Evolutionary conservation across 2,888 invertebrate species (phyloP).

Genomic region (Leptinotarsa haldemani): DNA sequence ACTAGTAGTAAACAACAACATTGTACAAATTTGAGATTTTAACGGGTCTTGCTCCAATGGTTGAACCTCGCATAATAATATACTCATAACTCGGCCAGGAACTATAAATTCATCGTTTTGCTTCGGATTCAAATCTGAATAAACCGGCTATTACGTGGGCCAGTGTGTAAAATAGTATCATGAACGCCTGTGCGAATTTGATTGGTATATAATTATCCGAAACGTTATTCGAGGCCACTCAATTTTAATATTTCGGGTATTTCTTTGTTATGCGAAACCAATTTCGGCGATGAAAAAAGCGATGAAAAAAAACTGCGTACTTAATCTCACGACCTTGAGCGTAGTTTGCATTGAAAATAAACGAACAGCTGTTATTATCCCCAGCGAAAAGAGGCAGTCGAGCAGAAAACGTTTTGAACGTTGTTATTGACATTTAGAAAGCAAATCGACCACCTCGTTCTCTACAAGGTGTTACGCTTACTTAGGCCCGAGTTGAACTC

Average conservation of each 20-base stretch:
- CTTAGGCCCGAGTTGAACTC: no score
- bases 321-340: conserved; percentile 16
- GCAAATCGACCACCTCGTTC: conserved; percentile 8
- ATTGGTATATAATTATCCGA: not conserved
- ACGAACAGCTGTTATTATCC: conserved; percentile 26
- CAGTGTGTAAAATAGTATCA: no score
- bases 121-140: no score
- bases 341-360: conserved; percentile 22
- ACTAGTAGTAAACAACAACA: no score
- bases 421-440: conserved; percentile 23
- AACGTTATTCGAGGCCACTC: not conserved
- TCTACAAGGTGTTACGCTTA: not conserved
- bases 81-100: no score
- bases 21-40: no score
- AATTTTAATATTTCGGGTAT: not conserved
- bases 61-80: no score
- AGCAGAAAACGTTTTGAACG: not conserved
- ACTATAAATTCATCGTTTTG: no score
- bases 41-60: no score
- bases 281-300: conserved; percentile 1
- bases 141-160: no score
- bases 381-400: conserved; percentile 3
- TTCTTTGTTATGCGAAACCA: not conserved
- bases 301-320: conserved; percentile 22
- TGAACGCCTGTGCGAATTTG: not conserved